These are phyloP conservation scores for Ophion costatus DNA, from an alignment of 2,888 invertebrate genomes.

Conservation along the genomic window DNA sequence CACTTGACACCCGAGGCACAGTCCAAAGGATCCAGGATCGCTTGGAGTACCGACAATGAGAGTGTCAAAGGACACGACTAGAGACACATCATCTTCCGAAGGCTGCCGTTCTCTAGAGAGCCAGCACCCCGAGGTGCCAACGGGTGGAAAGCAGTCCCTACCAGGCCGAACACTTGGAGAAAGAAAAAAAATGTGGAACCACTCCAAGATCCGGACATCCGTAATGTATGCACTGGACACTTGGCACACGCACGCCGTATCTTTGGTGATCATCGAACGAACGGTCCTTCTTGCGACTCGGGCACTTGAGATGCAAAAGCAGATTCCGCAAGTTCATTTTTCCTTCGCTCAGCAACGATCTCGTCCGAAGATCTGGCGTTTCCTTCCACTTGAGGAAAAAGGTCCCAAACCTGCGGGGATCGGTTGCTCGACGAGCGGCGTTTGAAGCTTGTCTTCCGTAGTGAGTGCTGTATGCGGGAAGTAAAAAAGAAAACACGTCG, in stretches of 20 bases:
- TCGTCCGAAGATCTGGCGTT: slow-evolving; percentile 35
- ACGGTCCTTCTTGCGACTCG: slow-evolving; percentile 40
- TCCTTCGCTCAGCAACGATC: slow-evolving; percentile 11
- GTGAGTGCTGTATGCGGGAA: slow-evolving; percentile 12
- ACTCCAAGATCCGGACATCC: slow-evolving; percentile 74
- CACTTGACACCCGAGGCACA: slow-evolving; percentile 72
- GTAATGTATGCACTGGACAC: slow-evolving; percentile 65
- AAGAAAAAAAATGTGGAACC: background rate
- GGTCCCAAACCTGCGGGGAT: slow-evolving; percentile 12
- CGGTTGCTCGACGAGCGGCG: slow-evolving; percentile 1
- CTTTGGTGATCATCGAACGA: slow-evolving; percentile 60
- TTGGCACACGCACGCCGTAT: slow-evolving; percentile 7
- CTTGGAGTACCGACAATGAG: slow-evolving; percentile 48
- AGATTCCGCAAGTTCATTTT: slow-evolving; percentile 73
- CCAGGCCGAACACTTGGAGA: background rate
- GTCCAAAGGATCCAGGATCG: slow-evolving; percentile 10
- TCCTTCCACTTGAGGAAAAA: slow-evolving; percentile 64
- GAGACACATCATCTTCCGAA: slow-evolving; percentile 20
- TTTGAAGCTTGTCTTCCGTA: background rate
- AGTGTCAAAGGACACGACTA: slow-evolving; percentile 41
- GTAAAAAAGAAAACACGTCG: slow-evolving; percentile 12
- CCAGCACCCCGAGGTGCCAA: slow-evolving; percentile 49
- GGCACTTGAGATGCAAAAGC: slow-evolving; percentile 67
- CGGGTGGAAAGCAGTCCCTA: slow-evolving; percentile 40
- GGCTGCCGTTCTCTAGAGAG: slow-evolving; percentile 26